A percentile compares a stretch with the other conserved stretches of the same genome.
phyloP scores from a whole-genome alignment of 2,797 vertebrate genomes.

The Leptodactylus fallax region DNA sequence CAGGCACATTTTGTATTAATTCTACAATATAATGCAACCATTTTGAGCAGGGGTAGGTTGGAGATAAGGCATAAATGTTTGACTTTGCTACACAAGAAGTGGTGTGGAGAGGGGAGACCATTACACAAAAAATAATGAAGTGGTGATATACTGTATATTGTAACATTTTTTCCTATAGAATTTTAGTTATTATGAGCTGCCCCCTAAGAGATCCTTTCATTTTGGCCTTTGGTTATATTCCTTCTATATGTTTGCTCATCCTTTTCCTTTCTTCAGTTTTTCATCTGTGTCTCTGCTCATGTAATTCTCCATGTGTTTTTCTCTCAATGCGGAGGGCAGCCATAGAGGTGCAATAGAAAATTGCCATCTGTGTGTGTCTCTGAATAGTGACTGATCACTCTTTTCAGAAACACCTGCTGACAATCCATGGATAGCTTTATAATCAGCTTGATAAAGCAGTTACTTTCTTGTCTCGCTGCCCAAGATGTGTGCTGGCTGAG shows the following conservation, averaged over 20 bases:
- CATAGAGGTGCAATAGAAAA: constrained; percentile 62
- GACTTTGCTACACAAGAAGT: neutral
- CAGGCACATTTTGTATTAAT: neutral
- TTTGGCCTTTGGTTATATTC: constrained; percentile 39
- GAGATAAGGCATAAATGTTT: neutral
- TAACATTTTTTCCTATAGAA: constrained; percentile 43
- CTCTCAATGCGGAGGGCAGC: constrained; percentile 54
- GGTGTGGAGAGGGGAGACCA: constrained; percentile 5
- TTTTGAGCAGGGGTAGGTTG: neutral
- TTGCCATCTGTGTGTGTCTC: constrained; percentile 59
- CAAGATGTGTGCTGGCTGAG: constrained; percentile 63
- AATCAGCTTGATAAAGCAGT: constrained; percentile 60
- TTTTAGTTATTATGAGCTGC: constrained; percentile 41
- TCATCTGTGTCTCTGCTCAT: constrained; percentile 61
- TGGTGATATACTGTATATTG: constrained; percentile 13
- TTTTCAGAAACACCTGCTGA: constrained; percentile 64
- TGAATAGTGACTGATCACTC: constrained; percentile 59
- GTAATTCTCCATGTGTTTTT: constrained; percentile 62
- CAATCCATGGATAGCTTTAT: constrained; percentile 62
- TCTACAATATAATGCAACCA: neutral
- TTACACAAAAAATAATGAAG: constrained; percentile 10
- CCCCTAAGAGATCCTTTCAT: constrained; percentile 50
- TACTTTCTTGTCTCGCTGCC: constrained; percentile 65
- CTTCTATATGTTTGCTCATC: constrained; percentile 57
- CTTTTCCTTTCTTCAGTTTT: constrained; percentile 59